Conservation (phyloP, 1,140 invertebrate species). For the Aleiodes sp. region DNA sequence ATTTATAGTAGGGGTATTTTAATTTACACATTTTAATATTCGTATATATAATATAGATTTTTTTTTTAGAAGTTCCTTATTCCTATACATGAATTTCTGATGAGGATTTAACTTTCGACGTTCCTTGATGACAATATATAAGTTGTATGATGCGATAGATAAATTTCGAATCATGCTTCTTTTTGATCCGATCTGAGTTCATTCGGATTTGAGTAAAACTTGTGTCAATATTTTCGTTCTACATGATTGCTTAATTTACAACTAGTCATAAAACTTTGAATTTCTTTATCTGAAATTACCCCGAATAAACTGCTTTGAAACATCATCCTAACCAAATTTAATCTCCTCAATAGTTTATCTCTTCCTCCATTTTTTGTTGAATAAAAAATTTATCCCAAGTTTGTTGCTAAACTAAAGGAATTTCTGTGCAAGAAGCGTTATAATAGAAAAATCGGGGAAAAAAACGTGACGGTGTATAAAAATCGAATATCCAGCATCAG, state of each 20-base stretch:
- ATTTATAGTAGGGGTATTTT: not conserved
- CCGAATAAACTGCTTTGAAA: too few species aligned
- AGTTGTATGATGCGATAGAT: not conserved
- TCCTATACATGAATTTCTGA: not conserved
- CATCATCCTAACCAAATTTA: too few species aligned
- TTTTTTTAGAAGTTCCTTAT: conserved; percentile 3
- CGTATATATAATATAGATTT: not conserved
- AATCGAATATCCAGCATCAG: conserved; percentile 22
- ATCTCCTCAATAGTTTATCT: too few species aligned
- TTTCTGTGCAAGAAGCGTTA: not conserved
- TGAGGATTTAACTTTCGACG: not conserved
- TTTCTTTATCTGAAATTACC: not conserved
- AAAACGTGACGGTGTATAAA: conserved; percentile 4
- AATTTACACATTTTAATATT: not conserved
- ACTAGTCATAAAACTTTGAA: not conserved
- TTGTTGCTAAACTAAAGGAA: not conserved
- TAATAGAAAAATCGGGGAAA: not conserved
- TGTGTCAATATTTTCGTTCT: not conserved
- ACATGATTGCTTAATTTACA: not conserved
- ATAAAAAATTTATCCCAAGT: too few species aligned
- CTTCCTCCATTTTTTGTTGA: too few species aligned
- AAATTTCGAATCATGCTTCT: not conserved
- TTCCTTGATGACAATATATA: not conserved
- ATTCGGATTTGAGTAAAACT: not conserved
- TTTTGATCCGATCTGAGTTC: not conserved